Base-by-base conservation (phyloP, 2,797 vertebrate genomes). In the Lycodopsis pacificus region DNA sequence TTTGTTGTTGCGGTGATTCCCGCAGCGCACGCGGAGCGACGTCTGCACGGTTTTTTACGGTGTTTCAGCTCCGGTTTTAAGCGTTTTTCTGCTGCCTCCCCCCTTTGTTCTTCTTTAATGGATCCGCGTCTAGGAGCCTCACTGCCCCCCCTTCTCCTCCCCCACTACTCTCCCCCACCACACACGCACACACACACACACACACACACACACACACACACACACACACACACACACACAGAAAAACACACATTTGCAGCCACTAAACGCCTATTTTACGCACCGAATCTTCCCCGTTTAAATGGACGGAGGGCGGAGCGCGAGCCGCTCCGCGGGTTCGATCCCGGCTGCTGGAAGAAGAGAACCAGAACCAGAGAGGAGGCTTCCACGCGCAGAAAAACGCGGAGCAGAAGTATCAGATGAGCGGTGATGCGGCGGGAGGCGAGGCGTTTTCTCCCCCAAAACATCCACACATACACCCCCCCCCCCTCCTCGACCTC, bases 41-140 rank as follows among this genome's bases (percentile, higher is more conserved):
- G 30, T 30, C 30, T 30, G 4, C 30, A 30, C 30, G 30, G 4
- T 30, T 5, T 11, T 11, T 48, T 73, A 49, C n/a, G 0, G 32
- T 38, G 51, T 27, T 42, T 63, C 25, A 0, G 51, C 34, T 2
- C 30, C 30, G 30, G 30, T 80, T 82, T 69, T 4, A 6, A 46
- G 1, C 46, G 67, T 76, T 87, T 85, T 79, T 22, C 66, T 19
- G 77, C 82, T 13, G 64, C 82, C 83, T 67, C 30, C 61, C 61
- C 84, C 75, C 86, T 90, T 92, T 93, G 91, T 93, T 92, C 89
- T 87, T 86, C 88, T 80, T 90, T 89, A 93, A 92, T 92, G 89
- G 89, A 90, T 93, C 88, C 10, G 77, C 85, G 89, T 92, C 88
- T 90, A 30, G 84, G 87, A 89, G 82, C 80, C 71, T 64, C 5